These are phyloP conservation scores for Delphinus delphis DNA, from an alignment of 2,113 vertebrate genomes.

Conservation along the genomic window DNA sequence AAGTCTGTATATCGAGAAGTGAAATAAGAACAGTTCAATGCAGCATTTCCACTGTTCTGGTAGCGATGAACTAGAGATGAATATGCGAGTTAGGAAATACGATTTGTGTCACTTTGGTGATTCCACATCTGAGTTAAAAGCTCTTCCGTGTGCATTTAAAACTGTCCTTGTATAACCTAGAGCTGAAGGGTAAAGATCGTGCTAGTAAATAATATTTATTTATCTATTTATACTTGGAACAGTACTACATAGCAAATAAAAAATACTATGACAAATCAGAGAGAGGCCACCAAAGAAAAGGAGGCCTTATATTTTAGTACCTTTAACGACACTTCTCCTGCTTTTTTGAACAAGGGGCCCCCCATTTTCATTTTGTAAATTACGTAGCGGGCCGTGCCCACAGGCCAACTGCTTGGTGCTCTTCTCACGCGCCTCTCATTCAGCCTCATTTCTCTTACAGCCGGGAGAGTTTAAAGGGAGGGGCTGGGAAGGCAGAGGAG, in stretches of 20 bases:
- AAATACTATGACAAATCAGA: neutral
- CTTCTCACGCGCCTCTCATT: neutral
- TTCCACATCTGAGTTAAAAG: neutral
- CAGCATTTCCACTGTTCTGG: neutral
- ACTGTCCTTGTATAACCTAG: neutral
- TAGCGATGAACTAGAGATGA: neutral
- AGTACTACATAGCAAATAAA: neutral
- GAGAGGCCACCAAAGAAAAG: neutral
- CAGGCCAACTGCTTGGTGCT: neutral
- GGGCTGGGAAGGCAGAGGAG: neutral
- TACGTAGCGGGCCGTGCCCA: accelerated
- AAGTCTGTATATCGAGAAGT: accelerated
- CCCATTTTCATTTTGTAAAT: neutral
- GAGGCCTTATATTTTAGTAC: neutral
- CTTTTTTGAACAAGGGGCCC: neutral
- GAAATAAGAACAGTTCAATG: neutral
- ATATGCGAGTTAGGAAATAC: accelerated
- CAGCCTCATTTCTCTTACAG: neutral
- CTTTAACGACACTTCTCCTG: accelerated
- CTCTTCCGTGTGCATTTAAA: neutral
- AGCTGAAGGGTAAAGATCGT: neutral
- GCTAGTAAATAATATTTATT: neutral
- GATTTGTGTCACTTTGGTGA: neutral
- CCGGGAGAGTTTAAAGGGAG: neutral
- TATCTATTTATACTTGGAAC: neutral